Evolutionary conservation across 2,888 invertebrate species (phyloP).

Genomic region (Leptothorax acervorum): DNA sequence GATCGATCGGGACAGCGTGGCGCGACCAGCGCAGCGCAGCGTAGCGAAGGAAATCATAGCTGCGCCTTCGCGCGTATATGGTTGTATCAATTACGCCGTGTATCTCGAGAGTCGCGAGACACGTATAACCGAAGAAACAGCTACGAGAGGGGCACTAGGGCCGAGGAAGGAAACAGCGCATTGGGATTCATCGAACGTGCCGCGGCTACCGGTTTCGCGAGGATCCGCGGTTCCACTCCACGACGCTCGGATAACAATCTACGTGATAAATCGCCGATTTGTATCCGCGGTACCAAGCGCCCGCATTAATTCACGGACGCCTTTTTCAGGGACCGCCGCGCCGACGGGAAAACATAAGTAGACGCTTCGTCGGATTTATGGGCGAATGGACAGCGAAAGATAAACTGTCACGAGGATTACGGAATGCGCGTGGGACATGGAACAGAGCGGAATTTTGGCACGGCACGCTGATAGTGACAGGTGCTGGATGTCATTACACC

Average conservation of each 20-base stretch:
- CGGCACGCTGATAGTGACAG: conserved; percentile 19
- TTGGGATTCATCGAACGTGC: conserved; percentile 74
- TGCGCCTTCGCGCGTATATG: conserved; percentile 70
- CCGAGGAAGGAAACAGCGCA: conserved; percentile 60
- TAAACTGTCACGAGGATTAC: conserved; percentile 18
- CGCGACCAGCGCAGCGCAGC: conserved; percentile 51
- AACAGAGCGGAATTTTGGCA: conserved; percentile 15
- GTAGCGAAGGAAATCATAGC: conserved; percentile 80
- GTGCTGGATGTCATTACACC: conserved; percentile 3
- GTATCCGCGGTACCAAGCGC: conserved; percentile 63
- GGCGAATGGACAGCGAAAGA: conserved; percentile 17
- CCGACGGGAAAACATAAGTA: conserved; percentile 24
- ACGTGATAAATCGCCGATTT: conserved; percentile 76
- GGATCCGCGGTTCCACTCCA: conserved; percentile 61
- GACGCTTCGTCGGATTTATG: conserved; percentile 34
- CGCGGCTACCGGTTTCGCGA: conserved; percentile 67
- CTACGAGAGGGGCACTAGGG: conserved; percentile 40
- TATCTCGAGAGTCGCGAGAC: conserved; percentile 53
- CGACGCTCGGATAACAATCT: conserved; percentile 69
- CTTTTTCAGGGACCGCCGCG: conserved; percentile 19
- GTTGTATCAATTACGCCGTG: conserved; percentile 78
- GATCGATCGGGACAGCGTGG: conserved; percentile 81
- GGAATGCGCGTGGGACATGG: conserved; percentile 7
- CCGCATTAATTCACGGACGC: conserved; percentile 39
- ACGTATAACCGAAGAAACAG: conserved; percentile 65